phyloP scores from a whole-genome alignment of 2,113 vertebrate species.

The Bubo blakistoni region DNA sequence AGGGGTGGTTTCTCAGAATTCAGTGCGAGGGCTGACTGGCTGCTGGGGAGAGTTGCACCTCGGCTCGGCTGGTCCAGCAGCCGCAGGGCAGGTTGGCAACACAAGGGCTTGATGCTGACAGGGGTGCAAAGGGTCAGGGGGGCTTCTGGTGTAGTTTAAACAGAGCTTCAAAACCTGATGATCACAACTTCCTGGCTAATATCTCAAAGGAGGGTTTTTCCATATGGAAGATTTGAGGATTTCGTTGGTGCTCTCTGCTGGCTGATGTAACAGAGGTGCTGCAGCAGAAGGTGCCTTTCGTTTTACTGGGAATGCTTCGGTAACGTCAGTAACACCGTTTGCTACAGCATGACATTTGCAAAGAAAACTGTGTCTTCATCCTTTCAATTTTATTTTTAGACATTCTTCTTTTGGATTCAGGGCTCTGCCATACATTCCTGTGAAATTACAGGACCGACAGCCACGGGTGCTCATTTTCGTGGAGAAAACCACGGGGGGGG shows the following conservation, averaged over 20 bases:
- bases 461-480: not conserved
- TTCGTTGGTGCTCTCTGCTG: not conserved
- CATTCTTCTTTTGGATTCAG: not conserved
- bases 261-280: not conserved
- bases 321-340: not conserved
- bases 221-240: not conserved
- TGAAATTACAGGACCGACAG: conserved; percentile 1
- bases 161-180: not conserved
- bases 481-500: not conserved
- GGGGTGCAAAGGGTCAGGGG: not conserved
- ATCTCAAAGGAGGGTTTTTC: not conserved
- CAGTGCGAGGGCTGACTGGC: not conserved
- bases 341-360: not conserved
- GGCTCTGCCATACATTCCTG: conserved; percentile 11
- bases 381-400: not conserved
- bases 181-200: not conserved
- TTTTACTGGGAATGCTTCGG: not conserved
- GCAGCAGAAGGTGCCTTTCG: not conserved
- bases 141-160: not conserved
- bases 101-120: not conserved
- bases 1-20: not conserved
- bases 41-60: not conserved
- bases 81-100: not conserved
- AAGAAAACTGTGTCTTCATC: not conserved
- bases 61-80: not conserved